A percentile compares a stretch with the other conserved stretches of the same genome.
These are phyloP conservation scores for Geotrupes spiniger DNA, from an alignment of 2,888 invertebrate genomes.

Conservation along the genomic window DNA sequence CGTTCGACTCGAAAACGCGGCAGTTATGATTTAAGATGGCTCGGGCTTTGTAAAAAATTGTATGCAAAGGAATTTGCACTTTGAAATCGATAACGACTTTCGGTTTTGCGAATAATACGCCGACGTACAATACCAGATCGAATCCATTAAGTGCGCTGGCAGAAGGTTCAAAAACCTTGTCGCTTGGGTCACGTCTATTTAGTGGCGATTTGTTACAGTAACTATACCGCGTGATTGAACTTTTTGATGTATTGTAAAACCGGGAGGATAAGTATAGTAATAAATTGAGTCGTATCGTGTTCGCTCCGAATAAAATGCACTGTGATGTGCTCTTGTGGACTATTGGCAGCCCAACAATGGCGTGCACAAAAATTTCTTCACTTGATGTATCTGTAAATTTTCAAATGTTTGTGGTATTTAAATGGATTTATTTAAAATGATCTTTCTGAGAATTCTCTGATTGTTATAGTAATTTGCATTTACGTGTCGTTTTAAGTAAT, in stretches of 20 bases:
- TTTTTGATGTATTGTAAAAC: conserved; percentile 16
- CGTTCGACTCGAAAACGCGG: too few relatives aligned
- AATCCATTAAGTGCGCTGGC: conserved; percentile 14
- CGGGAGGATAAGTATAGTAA: conserved; percentile 8
- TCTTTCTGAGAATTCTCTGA: too few relatives aligned
- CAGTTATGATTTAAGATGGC: too few relatives aligned
- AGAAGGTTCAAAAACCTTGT: conserved; percentile 20
- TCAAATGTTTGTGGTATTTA: too few relatives aligned
- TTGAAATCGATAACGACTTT: conserved; percentile 9
- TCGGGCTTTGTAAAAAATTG: too few relatives aligned
- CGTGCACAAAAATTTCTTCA: too few relatives aligned
- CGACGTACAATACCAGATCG: conserved; percentile 13
- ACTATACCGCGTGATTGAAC: conserved; percentile 8
- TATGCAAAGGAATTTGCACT: neutral
- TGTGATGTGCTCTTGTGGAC: too few relatives aligned
- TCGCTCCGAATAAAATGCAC: neutral
- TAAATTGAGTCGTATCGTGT: conserved; percentile 16
- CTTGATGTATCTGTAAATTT: too few relatives aligned
- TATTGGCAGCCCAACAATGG: too few relatives aligned
- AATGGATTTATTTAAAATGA: too few relatives aligned
- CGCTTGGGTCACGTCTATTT: conserved; percentile 19
- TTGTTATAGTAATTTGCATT: too few relatives aligned
- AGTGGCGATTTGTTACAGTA: conserved; percentile 19
- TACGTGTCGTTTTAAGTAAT: too few relatives aligned
- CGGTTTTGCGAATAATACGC: conserved; percentile 5